phyloP scores from a whole-genome alignment of 2,888 invertebrate species.

The Gryllus longicercus region DNA sequence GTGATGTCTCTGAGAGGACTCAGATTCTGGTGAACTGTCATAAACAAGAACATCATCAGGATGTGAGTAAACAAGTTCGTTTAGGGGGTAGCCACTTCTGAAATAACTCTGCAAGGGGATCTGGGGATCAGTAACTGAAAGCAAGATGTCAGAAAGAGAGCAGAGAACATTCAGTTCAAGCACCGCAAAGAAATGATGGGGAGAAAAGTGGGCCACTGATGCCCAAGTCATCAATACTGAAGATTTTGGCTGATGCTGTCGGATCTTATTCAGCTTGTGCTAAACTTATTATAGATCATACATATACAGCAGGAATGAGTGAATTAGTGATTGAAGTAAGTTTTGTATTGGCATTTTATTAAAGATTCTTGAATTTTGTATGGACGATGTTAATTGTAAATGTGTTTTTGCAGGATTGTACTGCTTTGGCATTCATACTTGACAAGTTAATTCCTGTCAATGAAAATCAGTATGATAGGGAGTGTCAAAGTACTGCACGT shows the following conservation, averaged over 20 bases:
- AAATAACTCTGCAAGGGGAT: no score
- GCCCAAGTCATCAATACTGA: constrained; percentile 69
- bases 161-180: neutral
- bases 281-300: constrained; percentile 68
- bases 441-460: constrained; percentile 67
- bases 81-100: no score
- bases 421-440: constrained; percentile 70
- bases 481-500: constrained; percentile 66
- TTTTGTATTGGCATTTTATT: neutral
- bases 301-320: constrained; percentile 59
- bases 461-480: constrained; percentile 62
- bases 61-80: no score
- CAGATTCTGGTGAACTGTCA: no score
- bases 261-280: constrained; percentile 75
- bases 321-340: constrained; percentile 57
- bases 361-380: neutral
- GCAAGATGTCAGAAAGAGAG: no score
- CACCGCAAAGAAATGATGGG: neutral
- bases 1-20: no score
- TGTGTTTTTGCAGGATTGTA: constrained; percentile 53
- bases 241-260: constrained; percentile 73
- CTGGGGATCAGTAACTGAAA: no score
- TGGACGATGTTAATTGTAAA: no score
- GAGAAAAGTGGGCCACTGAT: constrained; percentile 57
- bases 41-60: no score